phyloP scores from a whole-genome alignment of 64 coral and sea anemone genomes.

The Trachythela sp. region DNA sequence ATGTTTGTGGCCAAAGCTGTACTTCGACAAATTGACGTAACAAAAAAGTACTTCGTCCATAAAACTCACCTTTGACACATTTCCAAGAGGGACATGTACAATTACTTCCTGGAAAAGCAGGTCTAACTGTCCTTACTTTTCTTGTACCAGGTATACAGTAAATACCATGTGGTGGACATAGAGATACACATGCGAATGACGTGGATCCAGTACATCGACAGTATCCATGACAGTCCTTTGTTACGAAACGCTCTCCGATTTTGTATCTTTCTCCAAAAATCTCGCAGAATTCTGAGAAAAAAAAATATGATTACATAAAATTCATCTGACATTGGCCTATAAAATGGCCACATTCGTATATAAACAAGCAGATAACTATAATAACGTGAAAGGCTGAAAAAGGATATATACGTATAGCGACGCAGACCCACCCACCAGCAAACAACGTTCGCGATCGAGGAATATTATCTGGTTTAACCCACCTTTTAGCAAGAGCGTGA shows the following conservation, averaged over 20 bases:
- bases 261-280: neutral
- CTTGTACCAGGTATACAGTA: neutral
- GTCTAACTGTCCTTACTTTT: neutral
- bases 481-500: too few species aligned
- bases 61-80: neutral
- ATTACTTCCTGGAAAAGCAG: neutral
- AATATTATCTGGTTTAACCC: too few species aligned
- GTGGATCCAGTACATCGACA: neutral
- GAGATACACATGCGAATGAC: neutral
- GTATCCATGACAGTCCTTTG: neutral
- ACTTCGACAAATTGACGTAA: too few species aligned
- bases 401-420: too few species aligned
- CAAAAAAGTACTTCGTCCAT: neutral
- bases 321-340: neutral
- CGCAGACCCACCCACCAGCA: too few species aligned
- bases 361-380: too few species aligned
- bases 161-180: neutral
- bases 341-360: too few species aligned
- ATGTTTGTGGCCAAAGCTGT: too few species aligned
- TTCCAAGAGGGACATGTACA: neutral
- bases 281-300: neutral
- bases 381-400: too few species aligned
- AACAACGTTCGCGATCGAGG: too few species aligned
- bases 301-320: neutral
- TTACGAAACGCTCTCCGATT: neutral